phyloP scores from a whole-genome alignment of 2,888 invertebrate genomes.

The Leucophenga montana region DNA sequence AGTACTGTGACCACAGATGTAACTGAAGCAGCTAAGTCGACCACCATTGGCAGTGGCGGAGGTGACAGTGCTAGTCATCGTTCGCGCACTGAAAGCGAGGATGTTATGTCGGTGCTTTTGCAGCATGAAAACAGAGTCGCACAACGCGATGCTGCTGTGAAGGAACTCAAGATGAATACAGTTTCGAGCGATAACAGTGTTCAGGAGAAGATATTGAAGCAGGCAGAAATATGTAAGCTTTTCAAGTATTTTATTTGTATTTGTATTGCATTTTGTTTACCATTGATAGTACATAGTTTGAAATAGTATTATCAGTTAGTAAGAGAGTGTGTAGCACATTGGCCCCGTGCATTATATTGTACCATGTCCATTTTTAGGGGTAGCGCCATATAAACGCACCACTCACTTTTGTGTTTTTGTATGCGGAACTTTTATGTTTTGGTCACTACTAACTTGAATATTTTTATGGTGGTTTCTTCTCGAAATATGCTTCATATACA shows the following conservation, averaged over 20 bases:
- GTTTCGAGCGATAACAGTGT: conserved; percentile 87
- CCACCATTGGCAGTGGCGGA: conserved; percentile 39
- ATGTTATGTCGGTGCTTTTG: conserved; percentile 92
- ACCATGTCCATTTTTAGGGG: no score
- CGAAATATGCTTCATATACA: no score
- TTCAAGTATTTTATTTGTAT: background rate
- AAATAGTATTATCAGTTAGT: background rate
- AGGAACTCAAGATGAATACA: conserved; percentile 62
- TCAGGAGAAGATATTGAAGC: conserved; percentile 83
- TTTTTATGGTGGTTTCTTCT: no score
- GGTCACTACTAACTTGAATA: no score
- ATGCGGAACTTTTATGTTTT: no score
- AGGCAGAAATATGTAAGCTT: conserved; percentile 77
- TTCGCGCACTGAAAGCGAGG: conserved; percentile 83
- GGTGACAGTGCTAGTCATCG: conserved; percentile 53
- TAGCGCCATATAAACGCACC: no score
- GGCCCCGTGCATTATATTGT: no score
- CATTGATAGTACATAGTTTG: no score
- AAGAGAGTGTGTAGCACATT: no score
- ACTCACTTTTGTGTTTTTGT: no score
- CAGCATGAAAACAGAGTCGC: conserved; percentile 89
- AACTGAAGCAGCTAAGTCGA: conserved; percentile 68
- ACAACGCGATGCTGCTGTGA: conserved; percentile 74
- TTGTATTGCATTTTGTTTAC: background rate
- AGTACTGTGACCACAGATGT: conserved; percentile 87